Percentiles rank a stretch among this genome's conserved stretches.
Evolutionary conservation across 1,140 invertebrate species (phyloP).

Genomic region (Papilio polyxenes): DNA sequence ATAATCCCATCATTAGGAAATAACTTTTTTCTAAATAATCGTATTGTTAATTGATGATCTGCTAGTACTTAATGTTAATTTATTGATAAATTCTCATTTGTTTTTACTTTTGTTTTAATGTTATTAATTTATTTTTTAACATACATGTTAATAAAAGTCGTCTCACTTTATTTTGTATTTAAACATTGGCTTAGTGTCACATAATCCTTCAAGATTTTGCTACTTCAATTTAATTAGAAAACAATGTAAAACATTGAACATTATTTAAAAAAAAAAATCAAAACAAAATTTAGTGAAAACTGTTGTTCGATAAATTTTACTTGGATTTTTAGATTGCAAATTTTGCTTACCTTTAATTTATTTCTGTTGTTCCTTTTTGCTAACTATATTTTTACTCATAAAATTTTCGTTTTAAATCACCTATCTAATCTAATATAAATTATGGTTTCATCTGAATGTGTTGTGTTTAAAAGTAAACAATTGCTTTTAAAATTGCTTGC

Average conservation of each 20-base stretch:
- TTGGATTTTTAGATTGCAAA: neutral
- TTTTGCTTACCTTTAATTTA: neutral
- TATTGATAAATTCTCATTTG: no score
- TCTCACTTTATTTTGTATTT: no score
- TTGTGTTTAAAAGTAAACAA: no score
- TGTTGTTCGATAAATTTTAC: neutral
- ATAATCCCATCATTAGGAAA: slow-evolving; percentile 27
- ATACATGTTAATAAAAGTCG: no score
- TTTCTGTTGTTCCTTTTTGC: neutral
- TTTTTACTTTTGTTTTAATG: no score
- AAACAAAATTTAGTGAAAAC: slow-evolving; percentile 7
- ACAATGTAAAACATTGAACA: neutral
- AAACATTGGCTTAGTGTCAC: no score
- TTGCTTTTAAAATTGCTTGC: no score
- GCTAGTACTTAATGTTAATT: no score
- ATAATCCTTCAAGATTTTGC: no score
- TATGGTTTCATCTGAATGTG: no score
- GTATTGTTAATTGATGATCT: slow-evolving; percentile 1
- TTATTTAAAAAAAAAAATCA: slow-evolving; percentile 2
- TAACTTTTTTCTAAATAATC: slow-evolving; percentile 11
- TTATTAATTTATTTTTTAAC: no score
- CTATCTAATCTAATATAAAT: neutral
- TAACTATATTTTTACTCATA: no score
- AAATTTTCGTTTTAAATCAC: neutral
- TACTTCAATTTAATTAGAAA: neutral